phyloP scores from a whole-genome alignment of 2,797 vertebrate species.

The Orestias chungarensis region DNA sequence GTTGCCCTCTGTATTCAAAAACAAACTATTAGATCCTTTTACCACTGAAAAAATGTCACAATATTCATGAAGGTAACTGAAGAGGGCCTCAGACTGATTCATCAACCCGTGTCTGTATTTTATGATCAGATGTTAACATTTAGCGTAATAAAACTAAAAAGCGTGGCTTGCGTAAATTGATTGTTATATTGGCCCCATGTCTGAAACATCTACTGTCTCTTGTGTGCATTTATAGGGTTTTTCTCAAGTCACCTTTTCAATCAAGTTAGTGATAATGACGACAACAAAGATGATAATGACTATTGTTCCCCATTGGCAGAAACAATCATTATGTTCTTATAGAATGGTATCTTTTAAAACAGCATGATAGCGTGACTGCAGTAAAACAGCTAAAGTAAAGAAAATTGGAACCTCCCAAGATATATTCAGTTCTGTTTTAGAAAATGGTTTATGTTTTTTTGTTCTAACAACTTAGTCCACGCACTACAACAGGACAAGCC shows the following conservation, averaged over 20 bases:
- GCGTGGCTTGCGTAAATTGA: neutral
- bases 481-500: neutral
- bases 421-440: neutral
- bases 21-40: neutral
- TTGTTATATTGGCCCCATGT: neutral
- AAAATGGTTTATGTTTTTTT: too few relatives aligned
- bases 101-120: neutral
- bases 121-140: neutral
- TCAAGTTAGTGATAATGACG: neutral
- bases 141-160: neutral
- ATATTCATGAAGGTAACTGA: neutral
- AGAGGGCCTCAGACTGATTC: neutral
- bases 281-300: constrained; percentile 1
- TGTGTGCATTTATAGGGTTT: neutral
- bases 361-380: neutral
- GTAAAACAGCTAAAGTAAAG: neutral
- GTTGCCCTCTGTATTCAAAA: neutral
- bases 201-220: neutral
- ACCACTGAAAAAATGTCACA: neutral
- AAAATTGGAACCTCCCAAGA: neutral
- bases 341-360: neutral
- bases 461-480: too few relatives aligned
- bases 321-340: constrained; percentile 1
- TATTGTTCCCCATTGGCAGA: neutral
- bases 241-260: neutral